These are phyloP conservation scores for Elanus axillaris DNA, from an alignment of 2,113 vertebrate species.

Conservation along the genomic window DNA sequence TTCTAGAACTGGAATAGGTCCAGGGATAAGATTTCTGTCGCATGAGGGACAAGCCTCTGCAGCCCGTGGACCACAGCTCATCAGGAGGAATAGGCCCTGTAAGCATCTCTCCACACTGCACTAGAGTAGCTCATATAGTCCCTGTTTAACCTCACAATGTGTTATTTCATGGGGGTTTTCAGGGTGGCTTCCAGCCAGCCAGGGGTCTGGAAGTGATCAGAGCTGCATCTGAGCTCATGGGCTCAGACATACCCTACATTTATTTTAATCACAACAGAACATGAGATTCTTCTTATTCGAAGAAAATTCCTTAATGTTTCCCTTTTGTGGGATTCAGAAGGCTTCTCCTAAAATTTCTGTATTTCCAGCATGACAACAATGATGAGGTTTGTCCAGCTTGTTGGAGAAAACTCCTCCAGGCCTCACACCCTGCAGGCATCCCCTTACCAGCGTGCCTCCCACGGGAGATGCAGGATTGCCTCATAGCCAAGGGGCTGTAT, in stretches of 20 bases:
- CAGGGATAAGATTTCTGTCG: not conserved
- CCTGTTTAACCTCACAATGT: not conserved
- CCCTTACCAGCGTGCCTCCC: rapidly evolving
- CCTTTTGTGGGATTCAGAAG: not conserved
- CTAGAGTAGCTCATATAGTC: rapidly evolving
- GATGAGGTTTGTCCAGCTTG: not conserved
- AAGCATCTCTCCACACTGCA: not conserved
- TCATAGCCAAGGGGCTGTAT: rapidly evolving
- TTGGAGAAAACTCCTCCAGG: not conserved
- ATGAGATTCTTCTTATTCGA: not conserved
- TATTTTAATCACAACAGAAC: not conserved
- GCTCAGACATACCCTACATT: not conserved
- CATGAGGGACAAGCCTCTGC: not conserved
- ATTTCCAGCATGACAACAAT: not conserved
- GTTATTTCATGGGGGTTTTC: not conserved
- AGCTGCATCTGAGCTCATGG: not conserved
- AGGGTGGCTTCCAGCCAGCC: not conserved
- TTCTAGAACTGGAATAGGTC: not conserved
- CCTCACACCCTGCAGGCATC: too few relatives aligned
- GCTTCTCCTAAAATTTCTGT: not conserved
- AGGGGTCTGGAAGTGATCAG: not conserved
- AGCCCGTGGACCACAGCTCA: not conserved
- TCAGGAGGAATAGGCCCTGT: not conserved
- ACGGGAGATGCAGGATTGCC: rapidly evolving
- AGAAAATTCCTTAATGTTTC: not conserved